Evolutionary conservation across 2,888 invertebrate species (phyloP).

Genomic region (Mesochorus sp.): DNA sequence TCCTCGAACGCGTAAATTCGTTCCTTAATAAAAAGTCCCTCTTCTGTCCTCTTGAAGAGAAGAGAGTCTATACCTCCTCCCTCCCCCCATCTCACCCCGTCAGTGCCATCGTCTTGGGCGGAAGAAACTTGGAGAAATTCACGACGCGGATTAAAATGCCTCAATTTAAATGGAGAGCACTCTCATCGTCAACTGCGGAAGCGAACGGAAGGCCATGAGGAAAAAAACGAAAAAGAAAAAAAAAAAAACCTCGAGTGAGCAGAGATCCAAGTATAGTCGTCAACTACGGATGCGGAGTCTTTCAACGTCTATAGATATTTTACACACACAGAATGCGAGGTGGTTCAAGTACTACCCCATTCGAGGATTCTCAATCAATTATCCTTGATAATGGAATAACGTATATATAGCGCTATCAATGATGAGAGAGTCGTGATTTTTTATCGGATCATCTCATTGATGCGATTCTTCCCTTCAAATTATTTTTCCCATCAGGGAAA

Average conservation of each 20-base stretch:
- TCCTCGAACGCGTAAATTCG: constrained; percentile 27
- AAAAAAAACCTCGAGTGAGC: constrained; percentile 1
- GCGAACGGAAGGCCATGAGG: constrained; percentile 35
- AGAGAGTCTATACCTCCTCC: no score
- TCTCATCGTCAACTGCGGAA: constrained; percentile 13
- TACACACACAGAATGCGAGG: constrained; percentile 2
- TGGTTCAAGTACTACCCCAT: constrained; percentile 39
- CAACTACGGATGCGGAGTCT: not conserved
- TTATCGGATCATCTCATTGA: constrained; percentile 32
- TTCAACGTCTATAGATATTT: not conserved
- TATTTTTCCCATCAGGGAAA: not conserved
- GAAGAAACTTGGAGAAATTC: constrained; percentile 22
- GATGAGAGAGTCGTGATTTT: constrained; percentile 20
- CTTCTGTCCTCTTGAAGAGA: not conserved
- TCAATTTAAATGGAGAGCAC: constrained; percentile 54
- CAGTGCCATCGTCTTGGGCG: not conserved
- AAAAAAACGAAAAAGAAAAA: not conserved
- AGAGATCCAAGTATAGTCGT: constrained; percentile 25
- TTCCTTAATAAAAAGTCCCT: constrained; percentile 42
- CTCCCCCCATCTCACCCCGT: not conserved
- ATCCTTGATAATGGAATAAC: constrained; percentile 48
- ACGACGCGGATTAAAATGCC: constrained; percentile 47
- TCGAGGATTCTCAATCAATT: constrained; percentile 58
- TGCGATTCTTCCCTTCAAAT: not conserved
- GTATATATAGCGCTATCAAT: not conserved